Conservation (phyloP, 2,888 invertebrate genomes). For the Microchrysa polita region DNA sequence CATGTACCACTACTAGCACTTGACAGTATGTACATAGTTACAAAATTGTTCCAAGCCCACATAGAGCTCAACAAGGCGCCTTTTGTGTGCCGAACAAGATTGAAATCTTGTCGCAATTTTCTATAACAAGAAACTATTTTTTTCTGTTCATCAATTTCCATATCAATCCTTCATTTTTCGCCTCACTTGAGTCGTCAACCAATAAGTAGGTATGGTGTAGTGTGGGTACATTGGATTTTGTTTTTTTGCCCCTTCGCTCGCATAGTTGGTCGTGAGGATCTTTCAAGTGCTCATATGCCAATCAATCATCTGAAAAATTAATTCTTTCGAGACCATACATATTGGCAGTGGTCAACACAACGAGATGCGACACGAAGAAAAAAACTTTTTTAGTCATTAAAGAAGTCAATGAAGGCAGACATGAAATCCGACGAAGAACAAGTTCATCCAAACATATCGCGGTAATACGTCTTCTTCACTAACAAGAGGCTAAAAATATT, state of each 20-base stretch:
- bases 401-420: neutral
- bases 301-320: slow-evolving; percentile 37
- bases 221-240: neutral
- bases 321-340: slow-evolving; percentile 33
- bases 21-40: no score
- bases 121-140: neutral
- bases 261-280: slow-evolving; percentile 6
- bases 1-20: slow-evolving; percentile 13
- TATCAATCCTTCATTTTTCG: slow-evolving; percentile 1
- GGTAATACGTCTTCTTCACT: slow-evolving; percentile 21
- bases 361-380: neutral
- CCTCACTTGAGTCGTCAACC: no score
- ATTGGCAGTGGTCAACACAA: no score
- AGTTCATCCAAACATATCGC: neutral
- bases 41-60: slow-evolving; percentile 33
- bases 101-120: neutral
- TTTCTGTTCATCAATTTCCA: neutral
- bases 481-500: no score
- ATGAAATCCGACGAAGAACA: neutral
- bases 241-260: neutral
- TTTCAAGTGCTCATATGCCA: slow-evolving; percentile 38
- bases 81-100: neutral
- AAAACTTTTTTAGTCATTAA: neutral
- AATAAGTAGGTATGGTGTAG: no score
- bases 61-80: neutral